These are phyloP conservation scores for Luidia sarsii DNA, from an alignment of 53 echinoderm and acorn worm genomes.

Conservation along the genomic window DNA sequence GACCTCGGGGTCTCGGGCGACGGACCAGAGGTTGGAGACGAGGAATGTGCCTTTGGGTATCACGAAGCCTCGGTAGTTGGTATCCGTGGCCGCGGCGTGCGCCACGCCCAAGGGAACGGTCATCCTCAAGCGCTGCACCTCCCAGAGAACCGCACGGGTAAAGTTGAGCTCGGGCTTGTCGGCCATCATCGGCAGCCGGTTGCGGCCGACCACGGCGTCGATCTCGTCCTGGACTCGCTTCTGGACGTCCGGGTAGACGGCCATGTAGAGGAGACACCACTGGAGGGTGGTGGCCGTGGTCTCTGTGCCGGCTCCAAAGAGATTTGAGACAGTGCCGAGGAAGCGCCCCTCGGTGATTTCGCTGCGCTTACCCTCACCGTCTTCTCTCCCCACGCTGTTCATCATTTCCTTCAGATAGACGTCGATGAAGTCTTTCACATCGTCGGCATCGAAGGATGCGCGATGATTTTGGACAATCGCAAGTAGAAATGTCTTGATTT, in stretches of 20 bases:
- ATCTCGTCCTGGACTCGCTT: constrained; percentile 3
- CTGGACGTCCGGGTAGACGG: not conserved
- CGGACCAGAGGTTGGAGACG: constrained; percentile 50
- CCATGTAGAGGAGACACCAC: constrained; percentile 10
- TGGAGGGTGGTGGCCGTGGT: constrained; percentile 1
- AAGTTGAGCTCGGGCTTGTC: constrained; percentile 4
- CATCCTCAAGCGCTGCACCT: constrained; percentile 19
- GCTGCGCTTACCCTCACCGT: not conserved
- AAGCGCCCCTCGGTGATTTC: constrained; percentile 28
- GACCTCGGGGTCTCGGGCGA: constrained; percentile 26
- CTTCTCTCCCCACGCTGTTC: not conserved
- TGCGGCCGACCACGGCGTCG: constrained; percentile 7
- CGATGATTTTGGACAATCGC: constrained; percentile 37
- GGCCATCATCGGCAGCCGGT: not conserved
- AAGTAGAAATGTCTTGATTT: constrained; percentile 16
- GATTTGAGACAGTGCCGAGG: constrained; percentile 3
- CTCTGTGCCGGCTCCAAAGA: constrained; percentile 3
- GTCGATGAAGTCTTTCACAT: constrained; percentile 38
- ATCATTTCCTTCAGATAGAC: constrained; percentile 31
- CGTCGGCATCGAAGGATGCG: constrained; percentile 8
- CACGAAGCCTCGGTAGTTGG: constrained; percentile 13
- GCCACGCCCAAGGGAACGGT: constrained; percentile 32
- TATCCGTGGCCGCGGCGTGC: constrained; percentile 14
- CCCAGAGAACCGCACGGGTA: constrained; percentile 42
- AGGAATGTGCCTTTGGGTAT: constrained; percentile 41